A percentile compares a stretch with the other conserved stretches of the same genome.
phyloP scores from a whole-genome alignment of 2,113 vertebrate species.

The Dipodomys merriami region DNA sequence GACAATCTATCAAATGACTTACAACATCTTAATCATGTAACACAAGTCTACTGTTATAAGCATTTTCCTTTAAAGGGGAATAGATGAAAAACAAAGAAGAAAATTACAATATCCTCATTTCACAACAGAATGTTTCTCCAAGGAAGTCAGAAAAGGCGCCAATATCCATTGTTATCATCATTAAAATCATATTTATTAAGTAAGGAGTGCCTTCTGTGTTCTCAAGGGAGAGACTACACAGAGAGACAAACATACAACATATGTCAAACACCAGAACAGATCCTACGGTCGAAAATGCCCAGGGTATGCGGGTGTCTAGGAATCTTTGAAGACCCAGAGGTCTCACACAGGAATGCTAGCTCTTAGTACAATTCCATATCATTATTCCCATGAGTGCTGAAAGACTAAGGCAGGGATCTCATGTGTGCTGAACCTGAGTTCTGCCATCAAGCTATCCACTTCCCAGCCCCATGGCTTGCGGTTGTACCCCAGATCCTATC shows the following conservation, averaged over 20 bases:
- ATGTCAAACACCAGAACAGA: background rate
- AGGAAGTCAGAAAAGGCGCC: background rate
- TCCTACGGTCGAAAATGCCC: background rate
- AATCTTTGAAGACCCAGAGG: background rate
- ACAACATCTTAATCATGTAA: constrained; percentile 69
- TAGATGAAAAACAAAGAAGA: constrained; percentile 54
- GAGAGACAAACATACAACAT: background rate
- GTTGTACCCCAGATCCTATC: background rate
- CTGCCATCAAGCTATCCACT: background rate
- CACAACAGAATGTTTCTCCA: background rate
- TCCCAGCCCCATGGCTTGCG: background rate
- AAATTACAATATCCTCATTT: constrained; percentile 22
- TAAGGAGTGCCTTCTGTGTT: background rate
- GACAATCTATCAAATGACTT: constrained; percentile 68
- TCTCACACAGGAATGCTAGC: background rate
- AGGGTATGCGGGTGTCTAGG: background rate
- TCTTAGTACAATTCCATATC: background rate
- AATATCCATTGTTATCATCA: background rate
- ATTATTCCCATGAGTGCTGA: background rate
- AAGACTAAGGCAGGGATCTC: background rate
- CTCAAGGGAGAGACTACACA: constrained; percentile 16
- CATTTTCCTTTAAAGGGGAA: constrained; percentile 58
- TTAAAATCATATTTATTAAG: constrained; percentile 6
- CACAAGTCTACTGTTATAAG: constrained; percentile 54
- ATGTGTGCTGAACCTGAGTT: too few relatives aligned